Evolutionary conservation across 2,888 invertebrate genomes (phyloP).

Genomic region (Rhamphomyia laevipes): DNA sequence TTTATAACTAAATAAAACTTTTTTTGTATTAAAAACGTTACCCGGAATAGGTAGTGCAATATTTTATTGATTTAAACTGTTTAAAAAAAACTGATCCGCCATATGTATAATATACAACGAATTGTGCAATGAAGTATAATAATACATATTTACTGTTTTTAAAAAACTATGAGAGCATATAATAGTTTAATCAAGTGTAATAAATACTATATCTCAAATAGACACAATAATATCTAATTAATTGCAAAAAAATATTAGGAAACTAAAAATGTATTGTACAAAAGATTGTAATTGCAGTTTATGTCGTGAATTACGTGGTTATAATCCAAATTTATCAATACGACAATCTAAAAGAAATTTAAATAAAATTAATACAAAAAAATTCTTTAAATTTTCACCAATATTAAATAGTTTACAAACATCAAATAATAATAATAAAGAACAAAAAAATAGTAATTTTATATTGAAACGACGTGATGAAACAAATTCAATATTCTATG

Average conservation of each 20-base stretch:
- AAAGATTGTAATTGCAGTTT: conserved; percentile 63
- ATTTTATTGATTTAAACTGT: too few species aligned
- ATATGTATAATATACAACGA: too few species aligned
- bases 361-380: not conserved
- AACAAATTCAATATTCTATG: conserved; percentile 11
- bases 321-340: conserved; percentile 34
- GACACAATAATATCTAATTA: not conserved
- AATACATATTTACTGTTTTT: too few species aligned
- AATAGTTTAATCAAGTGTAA: too few species aligned
- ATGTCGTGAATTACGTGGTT: conserved; percentile 59
- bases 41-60: too few species aligned
- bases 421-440: not conserved
- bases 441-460: conserved; percentile 37
- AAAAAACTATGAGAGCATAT: too few species aligned
- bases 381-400: conserved; percentile 14
- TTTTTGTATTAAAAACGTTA: too few species aligned
- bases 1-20: too few species aligned
- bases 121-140: too few species aligned
- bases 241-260: conserved; percentile 6
- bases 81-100: too few species aligned
- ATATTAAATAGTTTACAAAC: conserved; percentile 15
- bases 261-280: conserved; percentile 49
- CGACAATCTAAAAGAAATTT: not conserved
- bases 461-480: conserved; percentile 39
- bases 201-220: too few species aligned